Percentiles rank a stretch among this genome's conserved stretches.
Evolutionary conservation across 2,113 vertebrate species (phyloP).

Genomic region (Tichodroma muraria): DNA sequence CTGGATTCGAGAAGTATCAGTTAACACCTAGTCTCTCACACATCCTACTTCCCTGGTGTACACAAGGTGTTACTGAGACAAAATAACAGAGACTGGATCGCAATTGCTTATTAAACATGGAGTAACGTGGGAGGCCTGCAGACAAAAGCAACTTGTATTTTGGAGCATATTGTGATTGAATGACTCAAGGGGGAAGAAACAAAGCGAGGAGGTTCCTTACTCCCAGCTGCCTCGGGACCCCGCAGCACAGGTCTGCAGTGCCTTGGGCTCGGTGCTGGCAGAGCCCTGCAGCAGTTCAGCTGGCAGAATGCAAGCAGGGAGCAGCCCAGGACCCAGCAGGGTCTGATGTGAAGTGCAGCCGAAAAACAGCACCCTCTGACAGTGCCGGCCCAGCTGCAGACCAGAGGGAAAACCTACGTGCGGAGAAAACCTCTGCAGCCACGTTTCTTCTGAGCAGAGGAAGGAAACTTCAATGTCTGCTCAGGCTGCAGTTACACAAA

Average conservation of each 20-base stretch:
- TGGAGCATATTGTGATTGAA: not conserved
- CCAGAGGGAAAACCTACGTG: not conserved
- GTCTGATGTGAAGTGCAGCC: not conserved
- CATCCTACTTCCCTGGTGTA: not conserved
- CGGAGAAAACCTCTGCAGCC: not conserved
- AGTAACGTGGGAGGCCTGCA: not conserved
- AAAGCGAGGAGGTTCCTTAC: not conserved
- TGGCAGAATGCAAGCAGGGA: not conserved
- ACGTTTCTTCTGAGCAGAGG: not conserved
- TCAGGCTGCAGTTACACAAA: not conserved
- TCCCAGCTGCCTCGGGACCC: not conserved
- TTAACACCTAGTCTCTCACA: constrained; percentile 47
- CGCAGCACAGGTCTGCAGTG: not conserved
- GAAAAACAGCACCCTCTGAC: not conserved
- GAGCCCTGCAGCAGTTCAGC: not conserved
- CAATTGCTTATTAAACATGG: not conserved
- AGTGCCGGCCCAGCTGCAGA: not conserved
- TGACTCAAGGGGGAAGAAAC: not conserved
- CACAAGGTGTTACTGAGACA: constrained; percentile 23
- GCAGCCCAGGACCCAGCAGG: fast-evolving
- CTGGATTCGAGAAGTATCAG: not conserved
- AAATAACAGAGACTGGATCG: not conserved
- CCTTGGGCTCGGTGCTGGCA: fast-evolving
- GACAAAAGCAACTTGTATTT: constrained; percentile 4
- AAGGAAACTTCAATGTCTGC: not conserved